Evolutionary conservation across 2,113 vertebrate species (phyloP), one percentile per base, ranked within the genome.

Genomic region (Reinhardtius hippoglossoides): DNA sequence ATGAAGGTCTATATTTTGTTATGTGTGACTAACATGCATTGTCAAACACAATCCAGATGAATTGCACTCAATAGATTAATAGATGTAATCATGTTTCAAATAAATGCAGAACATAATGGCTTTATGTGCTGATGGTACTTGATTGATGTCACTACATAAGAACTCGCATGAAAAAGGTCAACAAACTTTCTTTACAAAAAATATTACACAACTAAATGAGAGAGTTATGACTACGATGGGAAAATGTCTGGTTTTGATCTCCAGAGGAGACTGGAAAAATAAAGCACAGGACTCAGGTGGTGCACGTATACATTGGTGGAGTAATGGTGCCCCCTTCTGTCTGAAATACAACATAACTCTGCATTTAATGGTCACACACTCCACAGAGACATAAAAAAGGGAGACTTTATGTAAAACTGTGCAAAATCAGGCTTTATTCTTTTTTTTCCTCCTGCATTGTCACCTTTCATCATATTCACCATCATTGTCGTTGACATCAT

Each of bases 401-500:
- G 75, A 87, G 55, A 48, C 70, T 9, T 55, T 84, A 67, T 84
- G 57, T 92, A 94, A 90, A 93, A 94, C 90, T 94, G 93, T 95
- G 93, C 93, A 94, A 94, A 94, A 93, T 90, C 89, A 87, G 81
- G 86, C 84, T 94, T 94, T 94, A 93, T 94, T 94, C 58, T 79
- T 79, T 76, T 75, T 82, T 82, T 62, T 65, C 78, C 6, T 44
- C 80, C 77, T 44, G 57, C 76, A 81, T 86, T 24, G 18, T 65
- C 58, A 12, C 72, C 81, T 89, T 85, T 78, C 71, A 86, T 81
- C 74, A 67, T 71, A 61, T 48, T 79, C 71, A 83, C 81, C 78
- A 79, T 80, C 80, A 80, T 74, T 71, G 56, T 87, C 61, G 65
- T 89, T 67, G 73, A 71, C 78, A 87, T 85, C 78, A 84, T 86